Conservation (phyloP, 2,113 vertebrate genomes). For the Ctenomys sociabilis region DNA sequence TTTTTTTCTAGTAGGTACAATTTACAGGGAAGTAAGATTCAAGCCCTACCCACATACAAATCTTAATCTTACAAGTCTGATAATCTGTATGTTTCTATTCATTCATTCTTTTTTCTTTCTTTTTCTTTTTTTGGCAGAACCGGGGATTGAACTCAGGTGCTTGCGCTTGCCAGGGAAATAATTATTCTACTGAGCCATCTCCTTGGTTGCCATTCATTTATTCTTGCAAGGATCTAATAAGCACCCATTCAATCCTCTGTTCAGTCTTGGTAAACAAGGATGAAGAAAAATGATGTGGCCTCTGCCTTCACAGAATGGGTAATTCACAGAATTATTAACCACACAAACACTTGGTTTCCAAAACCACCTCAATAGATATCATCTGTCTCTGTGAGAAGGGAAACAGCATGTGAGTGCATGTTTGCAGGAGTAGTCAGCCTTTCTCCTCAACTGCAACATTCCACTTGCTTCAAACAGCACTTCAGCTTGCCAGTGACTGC, state of each 20-base stretch:
- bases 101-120: too few relatives aligned
- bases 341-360: background rate
- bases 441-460: background rate
- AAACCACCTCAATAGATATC: background rate
- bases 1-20: constrained; percentile 51
- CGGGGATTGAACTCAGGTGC: too few relatives aligned
- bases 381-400: background rate
- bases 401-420: background rate
- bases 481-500: background rate
- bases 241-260: background rate
- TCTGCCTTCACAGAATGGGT: background rate
- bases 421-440: background rate
- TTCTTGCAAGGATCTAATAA: background rate
- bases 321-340: background rate
- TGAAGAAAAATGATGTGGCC: background rate
- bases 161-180: too few relatives aligned
- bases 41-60: background rate
- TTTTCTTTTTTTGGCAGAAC: too few relatives aligned
- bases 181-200: too few relatives aligned
- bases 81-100: constrained; percentile 16
- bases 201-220: too few relatives aligned
- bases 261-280: background rate
- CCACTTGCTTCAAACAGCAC: background rate
- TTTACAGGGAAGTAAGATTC: constrained; percentile 28
- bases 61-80: background rate